A percentile compares a stretch with the other conserved stretches of the same genome.
Conservation (phyloP, 2,113 vertebrate genomes). For the Tangachromis dhanisi region DNA sequence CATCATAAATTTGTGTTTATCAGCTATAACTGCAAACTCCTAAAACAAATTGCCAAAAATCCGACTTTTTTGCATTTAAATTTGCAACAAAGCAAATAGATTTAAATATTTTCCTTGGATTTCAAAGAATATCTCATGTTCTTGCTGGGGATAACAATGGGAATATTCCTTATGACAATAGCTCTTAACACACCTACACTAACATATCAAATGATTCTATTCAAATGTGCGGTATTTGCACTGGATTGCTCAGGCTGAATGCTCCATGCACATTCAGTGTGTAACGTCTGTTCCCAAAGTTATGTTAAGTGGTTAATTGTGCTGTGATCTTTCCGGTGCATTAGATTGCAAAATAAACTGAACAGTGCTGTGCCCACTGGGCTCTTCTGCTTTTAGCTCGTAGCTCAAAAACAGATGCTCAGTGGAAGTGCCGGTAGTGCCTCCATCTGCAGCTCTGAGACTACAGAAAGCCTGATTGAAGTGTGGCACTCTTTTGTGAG, state of each 20-base stretch:
- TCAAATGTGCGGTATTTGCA: background rate
- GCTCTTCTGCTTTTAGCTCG: constrained; percentile 32
- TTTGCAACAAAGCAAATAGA: background rate
- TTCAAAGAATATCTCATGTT: background rate
- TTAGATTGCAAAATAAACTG: constrained; percentile 14
- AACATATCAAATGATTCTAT: background rate
- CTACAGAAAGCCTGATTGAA: constrained; percentile 23
- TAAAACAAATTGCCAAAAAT: background rate
- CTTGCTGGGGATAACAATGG: background rate
- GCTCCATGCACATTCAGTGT: background rate
- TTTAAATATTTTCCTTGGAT: background rate
- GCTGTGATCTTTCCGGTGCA: constrained; percentile 23
- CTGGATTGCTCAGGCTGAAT: background rate
- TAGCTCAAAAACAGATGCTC: constrained; percentile 43
- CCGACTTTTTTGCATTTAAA: fast-evolving
- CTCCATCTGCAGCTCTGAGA: constrained; percentile 56
- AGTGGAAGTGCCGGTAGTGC: constrained; percentile 20
- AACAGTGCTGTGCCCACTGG: constrained; percentile 1
- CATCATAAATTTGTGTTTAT: background rate
- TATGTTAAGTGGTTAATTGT: constrained; percentile 14
- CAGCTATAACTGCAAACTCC: background rate
- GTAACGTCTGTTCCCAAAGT: background rate
- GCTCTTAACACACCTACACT: background rate
- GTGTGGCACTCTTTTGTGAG: constrained; percentile 25
- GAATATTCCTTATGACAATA: background rate